Evolutionary conservation across 2,888 invertebrate species (phyloP).

Genomic region (Cosmia trapezina): DNA sequence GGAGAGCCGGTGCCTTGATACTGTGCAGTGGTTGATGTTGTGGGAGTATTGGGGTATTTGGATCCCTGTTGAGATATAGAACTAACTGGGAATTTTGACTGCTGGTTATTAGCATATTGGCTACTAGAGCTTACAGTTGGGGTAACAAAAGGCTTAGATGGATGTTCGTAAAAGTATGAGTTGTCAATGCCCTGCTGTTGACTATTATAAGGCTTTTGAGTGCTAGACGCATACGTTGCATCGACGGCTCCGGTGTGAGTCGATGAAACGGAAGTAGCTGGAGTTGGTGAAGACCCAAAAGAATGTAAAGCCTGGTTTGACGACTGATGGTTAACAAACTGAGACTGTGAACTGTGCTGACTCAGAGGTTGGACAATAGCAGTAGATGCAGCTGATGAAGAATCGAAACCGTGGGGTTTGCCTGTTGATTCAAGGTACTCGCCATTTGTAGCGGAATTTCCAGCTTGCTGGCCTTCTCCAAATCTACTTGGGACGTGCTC

Average conservation of each 20-base stretch:
- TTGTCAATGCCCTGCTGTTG: conserved; percentile 72
- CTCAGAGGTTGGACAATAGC: conserved; percentile 10
- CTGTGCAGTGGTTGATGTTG: conserved; percentile 55
- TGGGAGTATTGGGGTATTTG: conserved; percentile 61
- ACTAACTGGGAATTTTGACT: conserved; percentile 38
- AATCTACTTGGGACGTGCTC: conserved; percentile 42
- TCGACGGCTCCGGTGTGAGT: conserved; percentile 18
- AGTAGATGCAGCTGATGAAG: conserved; percentile 8
- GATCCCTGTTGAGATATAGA: conserved; percentile 50
- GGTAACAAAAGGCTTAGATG: conserved; percentile 74
- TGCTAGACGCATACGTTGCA: conserved; percentile 32
- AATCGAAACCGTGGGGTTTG: neutral
- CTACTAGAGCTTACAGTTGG: conserved; percentile 46
- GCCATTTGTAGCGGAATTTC: conserved; percentile 1
- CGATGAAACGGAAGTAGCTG: neutral
- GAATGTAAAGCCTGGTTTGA: conserved; percentile 18
- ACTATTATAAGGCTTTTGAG: conserved; percentile 66
- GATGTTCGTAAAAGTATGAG: conserved; percentile 80
- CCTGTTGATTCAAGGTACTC: conserved; percentile 5
- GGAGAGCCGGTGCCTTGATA: conserved; percentile 45
- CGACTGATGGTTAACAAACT: conserved; percentile 11
- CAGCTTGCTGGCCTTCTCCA: conserved; percentile 31
- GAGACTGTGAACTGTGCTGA: conserved; percentile 15
- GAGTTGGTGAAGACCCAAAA: conserved; percentile 9
- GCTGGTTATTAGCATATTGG: conserved; percentile 22